phyloP scores from a whole-genome alignment of 2,888 invertebrate species.

The Scaptomyza tumidula region DNA sequence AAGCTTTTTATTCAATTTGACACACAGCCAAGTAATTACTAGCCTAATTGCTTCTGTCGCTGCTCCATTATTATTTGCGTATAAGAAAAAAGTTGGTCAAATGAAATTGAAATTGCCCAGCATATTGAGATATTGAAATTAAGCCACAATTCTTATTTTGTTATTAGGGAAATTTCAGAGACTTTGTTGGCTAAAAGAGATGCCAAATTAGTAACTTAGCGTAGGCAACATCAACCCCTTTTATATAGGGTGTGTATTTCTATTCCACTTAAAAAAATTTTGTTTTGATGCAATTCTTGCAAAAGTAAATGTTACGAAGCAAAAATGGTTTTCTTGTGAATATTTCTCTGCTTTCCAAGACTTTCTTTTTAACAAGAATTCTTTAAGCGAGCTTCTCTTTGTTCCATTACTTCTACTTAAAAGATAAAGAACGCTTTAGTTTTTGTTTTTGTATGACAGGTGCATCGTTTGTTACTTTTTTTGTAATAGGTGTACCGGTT shows the following conservation, averaged over 20 bases:
- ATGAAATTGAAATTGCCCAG: conserved; percentile 32
- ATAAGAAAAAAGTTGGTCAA: conserved; percentile 33
- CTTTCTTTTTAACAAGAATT: too few species aligned
- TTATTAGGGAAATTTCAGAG: conserved; percentile 33
- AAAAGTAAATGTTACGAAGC: too few species aligned
- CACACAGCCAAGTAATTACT: conserved; percentile 50
- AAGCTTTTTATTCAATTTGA: conserved; percentile 49
- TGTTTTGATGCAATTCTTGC: too few species aligned
- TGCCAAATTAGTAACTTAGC: conserved; percentile 1
- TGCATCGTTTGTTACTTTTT: too few species aligned
- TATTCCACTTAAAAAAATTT: too few species aligned
- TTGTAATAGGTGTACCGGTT: too few species aligned
- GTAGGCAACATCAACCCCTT: neutral
- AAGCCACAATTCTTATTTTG: conserved; percentile 42
- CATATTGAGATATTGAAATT: conserved; percentile 38
- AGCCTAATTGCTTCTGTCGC: conserved; percentile 50
- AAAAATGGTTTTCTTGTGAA: neutral
- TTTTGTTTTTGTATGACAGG: too few species aligned
- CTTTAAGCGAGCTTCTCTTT: too few species aligned
- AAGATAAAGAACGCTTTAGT: too few species aligned
- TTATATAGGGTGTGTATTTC: too few species aligned
- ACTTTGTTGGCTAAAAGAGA: conserved; percentile 3
- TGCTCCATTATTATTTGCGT: conserved; percentile 15
- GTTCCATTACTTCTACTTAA: too few species aligned
- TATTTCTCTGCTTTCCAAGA: too few species aligned